Evolutionary conservation across 2,888 invertebrate species (phyloP), one percentile per base, ranked within the genome.

Genomic region (Copidosoma aretas): DNA sequence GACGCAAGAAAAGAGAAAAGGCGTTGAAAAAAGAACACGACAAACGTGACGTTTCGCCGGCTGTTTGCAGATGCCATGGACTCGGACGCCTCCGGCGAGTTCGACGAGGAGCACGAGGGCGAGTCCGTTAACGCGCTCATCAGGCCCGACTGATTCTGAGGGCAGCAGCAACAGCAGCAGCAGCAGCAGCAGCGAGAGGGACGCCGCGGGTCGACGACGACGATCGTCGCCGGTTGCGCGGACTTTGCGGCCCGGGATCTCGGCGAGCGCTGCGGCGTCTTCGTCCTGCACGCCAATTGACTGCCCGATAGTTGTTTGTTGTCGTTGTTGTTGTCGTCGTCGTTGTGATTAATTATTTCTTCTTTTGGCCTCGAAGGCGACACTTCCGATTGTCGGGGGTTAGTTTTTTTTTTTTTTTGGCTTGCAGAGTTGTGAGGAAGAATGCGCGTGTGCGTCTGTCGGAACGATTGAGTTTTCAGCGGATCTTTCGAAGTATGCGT

Each of bases 11-110:
- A 49, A n/a, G 49, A 19, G 19, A n/a, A 4, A 3, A 19, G 5
- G 5, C 2, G 3, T 14, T 14, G 19, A 53, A 53, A 53, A 22
- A 12, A 19, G 53, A 12, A 19, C 8, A 3, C 53, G 17, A n/a
- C 17, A 56, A 5, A 56, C 41, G 60, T 46, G 70, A 62, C 46
- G 64, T 41, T 56, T 25, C 17, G 22, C 19, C n/a, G 57, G 66
- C 67, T 54, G 78, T 78, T 79, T 80, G 70, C 77, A 80, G 80
- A 75, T 74, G 73, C 73, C 54, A 75, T 65, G 65, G 78, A 78
- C 65, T 78, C 76, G 25, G 78, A 78, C 39, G 73, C 74, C 46
- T 77, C 78, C 60, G 62, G 75, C 19, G 73, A 77, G 54, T 74
- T 63, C 65, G 75, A 77, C 60, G 80, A 79, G 58, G 79, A 78